Conservation (phyloP, 2,888 invertebrate genomes). For the Hesperia comma region DNA sequence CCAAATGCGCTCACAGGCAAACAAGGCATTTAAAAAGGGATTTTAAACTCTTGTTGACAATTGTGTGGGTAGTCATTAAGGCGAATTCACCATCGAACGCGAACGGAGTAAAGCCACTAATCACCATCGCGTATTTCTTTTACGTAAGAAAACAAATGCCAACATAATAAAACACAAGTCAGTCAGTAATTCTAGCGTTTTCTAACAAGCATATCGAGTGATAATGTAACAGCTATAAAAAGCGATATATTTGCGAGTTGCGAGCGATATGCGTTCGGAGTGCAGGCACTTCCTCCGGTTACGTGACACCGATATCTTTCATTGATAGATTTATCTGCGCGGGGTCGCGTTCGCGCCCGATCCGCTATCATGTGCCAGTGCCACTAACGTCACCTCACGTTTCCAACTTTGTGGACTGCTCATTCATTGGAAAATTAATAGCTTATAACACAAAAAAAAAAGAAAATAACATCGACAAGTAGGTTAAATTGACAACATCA, state of each 20-base stretch:
- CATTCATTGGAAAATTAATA: slow-evolving; percentile 21
- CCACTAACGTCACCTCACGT: slow-evolving; percentile 24
- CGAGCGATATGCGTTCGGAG: slow-evolving; percentile 59
- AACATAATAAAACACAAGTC: too few species aligned
- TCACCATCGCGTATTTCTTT: too few species aligned
- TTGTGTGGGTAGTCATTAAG: too few species aligned
- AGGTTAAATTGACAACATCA: too few species aligned
- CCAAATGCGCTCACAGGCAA: too few species aligned
- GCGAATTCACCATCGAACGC: too few species aligned
- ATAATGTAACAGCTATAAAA: slow-evolving; percentile 1
- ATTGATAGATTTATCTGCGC: slow-evolving; percentile 82
- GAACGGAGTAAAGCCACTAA: too few species aligned
- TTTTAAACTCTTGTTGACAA: too few species aligned
- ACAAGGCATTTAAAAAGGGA: too few species aligned
- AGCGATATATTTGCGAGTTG: slow-evolving; percentile 48
- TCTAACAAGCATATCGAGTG: not conserved
- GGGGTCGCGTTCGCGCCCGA: slow-evolving; percentile 67
- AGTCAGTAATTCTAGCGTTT: not conserved
- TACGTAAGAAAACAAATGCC: too few species aligned
- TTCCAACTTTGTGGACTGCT: slow-evolving; percentile 22
- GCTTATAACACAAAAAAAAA: too few species aligned
- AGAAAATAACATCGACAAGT: too few species aligned
- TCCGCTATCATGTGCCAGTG: slow-evolving; percentile 33
- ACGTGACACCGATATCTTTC: slow-evolving; percentile 74
- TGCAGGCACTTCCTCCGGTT: slow-evolving; percentile 74